These are phyloP conservation scores for Rousettus leschenaultii DNA, from an alignment of 2,113 vertebrate species.

Conservation along the genomic window DNA sequence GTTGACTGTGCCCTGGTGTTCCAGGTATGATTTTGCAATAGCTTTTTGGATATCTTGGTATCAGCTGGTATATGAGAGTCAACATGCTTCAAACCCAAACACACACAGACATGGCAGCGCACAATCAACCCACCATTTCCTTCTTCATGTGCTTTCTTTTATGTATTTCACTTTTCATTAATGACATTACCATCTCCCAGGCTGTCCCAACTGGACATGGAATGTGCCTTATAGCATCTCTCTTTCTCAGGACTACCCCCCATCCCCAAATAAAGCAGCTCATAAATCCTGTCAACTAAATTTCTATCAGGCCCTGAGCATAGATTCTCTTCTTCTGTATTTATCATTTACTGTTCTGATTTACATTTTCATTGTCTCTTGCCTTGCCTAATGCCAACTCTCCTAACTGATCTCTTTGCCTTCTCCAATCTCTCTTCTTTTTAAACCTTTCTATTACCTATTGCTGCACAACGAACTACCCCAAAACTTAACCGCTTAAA, in stretches of 20 bases:
- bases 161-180: neutral
- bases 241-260: neutral
- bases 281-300: neutral
- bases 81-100: neutral
- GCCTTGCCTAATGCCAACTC: neutral
- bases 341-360: neutral
- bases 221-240: neutral
- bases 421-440: neutral
- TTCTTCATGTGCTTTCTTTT: neutral
- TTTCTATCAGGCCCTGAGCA: neutral
- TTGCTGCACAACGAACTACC: neutral
- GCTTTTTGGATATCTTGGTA: neutral
- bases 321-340: neutral
- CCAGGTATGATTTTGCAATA: neutral
- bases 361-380: slow-evolving; percentile 16
- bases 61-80: neutral
- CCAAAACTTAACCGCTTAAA: neutral
- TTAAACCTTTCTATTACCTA: neutral
- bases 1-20: neutral
- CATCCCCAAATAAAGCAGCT: neutral
- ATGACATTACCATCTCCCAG: neutral
- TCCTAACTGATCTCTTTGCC: neutral
- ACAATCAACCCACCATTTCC: neutral
- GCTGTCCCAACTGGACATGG: neutral
- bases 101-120: neutral